Evolutionary conservation across 2,797 vertebrate species (phyloP), one percentile per base, ranked within the genome.

Genomic region (Eulemur mongoz): DNA sequence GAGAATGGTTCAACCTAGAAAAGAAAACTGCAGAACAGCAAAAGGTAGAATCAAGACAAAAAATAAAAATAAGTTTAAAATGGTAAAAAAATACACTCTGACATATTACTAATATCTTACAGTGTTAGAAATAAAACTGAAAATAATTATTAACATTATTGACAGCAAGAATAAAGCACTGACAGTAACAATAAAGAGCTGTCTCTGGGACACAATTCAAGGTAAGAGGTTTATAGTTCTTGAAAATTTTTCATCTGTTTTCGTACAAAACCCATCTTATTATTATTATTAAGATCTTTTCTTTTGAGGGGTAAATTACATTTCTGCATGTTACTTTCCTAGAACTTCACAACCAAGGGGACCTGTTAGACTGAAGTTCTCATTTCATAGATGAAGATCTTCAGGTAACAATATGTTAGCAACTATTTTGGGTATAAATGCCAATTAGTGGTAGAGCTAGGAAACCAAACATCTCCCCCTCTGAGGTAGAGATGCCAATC

Each of bases 91-190:
- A 38, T 63, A 2, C 4, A 95, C 38, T 86, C 43, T 61, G n/a
- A 96, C 89, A 81, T n/a, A 84, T 38, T 89, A 81, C n/a, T 82
- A 92, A 30, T 92, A 76, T 50, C 27, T 50, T 50, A 5, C 94
- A 82, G 52, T 65, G 69, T n/a, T 94, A 17, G 88, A 84, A 95
- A 91, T 11, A 79, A 93, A 95, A 95, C 57, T 86, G 18, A 96
- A 95, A 97, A 70, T 38, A 72, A 89, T 59, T 69, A 63, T 25
- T 92, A 91, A 82, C 23, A 69, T 80, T 65, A 70, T 63, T 90
- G 70, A 93, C 8, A 57, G 14, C 23, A 96, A 75, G 83, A 76
- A 81, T 38, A 84, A 96, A 89, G 45, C 25, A 88, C 32, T 52
- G 50, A 52, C 45, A 50, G 73, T 11, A 50, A 50, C 48, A 76